A percentile compares a stretch with the other conserved stretches of the same genome.
These are phyloP conservation scores for Agriopis marginaria DNA, from an alignment of 2,888 invertebrate genomes.

Conservation along the genomic window DNA sequence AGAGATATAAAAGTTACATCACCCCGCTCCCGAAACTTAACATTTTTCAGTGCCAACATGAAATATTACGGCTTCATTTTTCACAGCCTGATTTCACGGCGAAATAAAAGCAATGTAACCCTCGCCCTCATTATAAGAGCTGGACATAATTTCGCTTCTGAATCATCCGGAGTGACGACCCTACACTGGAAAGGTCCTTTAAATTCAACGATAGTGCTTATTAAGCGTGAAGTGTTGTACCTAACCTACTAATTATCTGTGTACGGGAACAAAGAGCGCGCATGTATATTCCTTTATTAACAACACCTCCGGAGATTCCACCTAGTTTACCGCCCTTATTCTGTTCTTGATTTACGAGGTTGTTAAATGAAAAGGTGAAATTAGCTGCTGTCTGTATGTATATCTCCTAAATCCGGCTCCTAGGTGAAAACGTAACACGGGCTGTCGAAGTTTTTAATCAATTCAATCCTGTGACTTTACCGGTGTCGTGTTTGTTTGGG, in stretches of 20 bases:
- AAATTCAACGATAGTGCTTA: constrained; percentile 65
- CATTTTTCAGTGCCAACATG: constrained; percentile 25
- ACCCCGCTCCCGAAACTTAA: constrained; percentile 14
- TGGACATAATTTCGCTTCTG: constrained; percentile 51
- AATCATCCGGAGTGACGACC: constrained; percentile 44
- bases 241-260: constrained; percentile 57
- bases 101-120: constrained; percentile 42
- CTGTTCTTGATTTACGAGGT: constrained; percentile 45
- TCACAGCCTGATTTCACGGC: constrained; percentile 32
- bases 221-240: constrained; percentile 63
- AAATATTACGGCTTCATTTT: constrained; percentile 35
- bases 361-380: constrained; percentile 38
- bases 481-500: constrained; percentile 63
- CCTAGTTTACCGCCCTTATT: constrained; percentile 52
- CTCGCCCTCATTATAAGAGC: constrained; percentile 50
- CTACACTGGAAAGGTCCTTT: constrained; percentile 53
- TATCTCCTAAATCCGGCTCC: constrained; percentile 38
- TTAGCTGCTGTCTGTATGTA: constrained; percentile 43
- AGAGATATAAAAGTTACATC: constrained; percentile 24
- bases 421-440: constrained; percentile 39
- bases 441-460: constrained; percentile 68
- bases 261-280: constrained; percentile 58
- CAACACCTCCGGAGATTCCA: constrained; percentile 53
- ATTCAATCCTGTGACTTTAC: constrained; percentile 64
- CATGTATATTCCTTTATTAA: constrained; percentile 57